Conservation (phyloP, 2,888 invertebrate genomes). For the Melinaea menophilus region DNA sequence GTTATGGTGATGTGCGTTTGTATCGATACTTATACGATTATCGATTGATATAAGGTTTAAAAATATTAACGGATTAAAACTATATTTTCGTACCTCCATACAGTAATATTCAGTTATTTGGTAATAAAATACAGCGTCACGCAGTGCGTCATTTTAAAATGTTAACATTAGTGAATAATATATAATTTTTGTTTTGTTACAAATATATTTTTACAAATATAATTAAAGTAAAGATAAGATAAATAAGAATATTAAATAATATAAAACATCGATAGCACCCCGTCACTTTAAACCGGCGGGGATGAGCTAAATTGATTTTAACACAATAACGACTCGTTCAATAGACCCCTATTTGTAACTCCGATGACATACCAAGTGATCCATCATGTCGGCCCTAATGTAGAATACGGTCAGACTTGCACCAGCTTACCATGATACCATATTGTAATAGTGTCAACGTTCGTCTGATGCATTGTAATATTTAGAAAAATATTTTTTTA, state of each 20-base stretch:
- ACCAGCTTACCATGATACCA: slow-evolving; percentile 15
- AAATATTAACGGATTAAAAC: no score
- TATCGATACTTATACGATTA: no score
- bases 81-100: no score
- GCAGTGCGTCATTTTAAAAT: no score
- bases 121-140: no score
- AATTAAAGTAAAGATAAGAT: background rate
- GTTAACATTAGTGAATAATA: no score
- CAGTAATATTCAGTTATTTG: no score
- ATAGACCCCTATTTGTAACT: slow-evolving; percentile 71
- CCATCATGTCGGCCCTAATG: slow-evolving; percentile 55
- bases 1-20: slow-evolving; percentile 35
- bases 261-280: slow-evolving; percentile 11
- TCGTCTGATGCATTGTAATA: background rate
- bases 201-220: no score
- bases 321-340: slow-evolving; percentile 69
- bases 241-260: background rate
- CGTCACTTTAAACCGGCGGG: slow-evolving; percentile 50
- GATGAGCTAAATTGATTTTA: slow-evolving; percentile 77
- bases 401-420: slow-evolving; percentile 21
- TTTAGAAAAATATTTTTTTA: background rate
- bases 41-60: no score
- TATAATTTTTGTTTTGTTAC: no score
- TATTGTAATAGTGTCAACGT: slow-evolving; percentile 4
- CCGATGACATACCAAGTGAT: slow-evolving; percentile 60